These are phyloP conservation scores for Mactromeris polynyma DNA, from an alignment of 2,888 invertebrate species.

Conservation along the genomic window DNA sequence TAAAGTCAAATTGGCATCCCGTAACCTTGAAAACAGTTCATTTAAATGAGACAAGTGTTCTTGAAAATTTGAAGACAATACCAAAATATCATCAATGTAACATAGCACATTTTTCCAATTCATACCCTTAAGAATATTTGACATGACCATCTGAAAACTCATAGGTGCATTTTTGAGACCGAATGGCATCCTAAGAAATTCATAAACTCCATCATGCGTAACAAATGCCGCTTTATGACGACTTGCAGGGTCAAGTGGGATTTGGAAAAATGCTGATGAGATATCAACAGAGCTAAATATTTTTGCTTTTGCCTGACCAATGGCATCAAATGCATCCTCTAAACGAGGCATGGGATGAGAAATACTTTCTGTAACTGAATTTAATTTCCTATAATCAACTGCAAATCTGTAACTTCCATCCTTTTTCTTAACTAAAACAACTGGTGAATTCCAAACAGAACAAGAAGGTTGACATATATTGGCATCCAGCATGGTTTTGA, in stretches of 20 bases:
- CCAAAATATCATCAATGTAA: conserved; percentile 70
- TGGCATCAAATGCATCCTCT: conserved; percentile 63
- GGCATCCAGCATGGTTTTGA: conserved; percentile 48
- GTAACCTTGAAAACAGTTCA: conserved; percentile 59
- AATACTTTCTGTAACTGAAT: conserved; percentile 46
- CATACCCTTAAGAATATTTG: conserved; percentile 53
- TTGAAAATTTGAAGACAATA: conserved; percentile 51
- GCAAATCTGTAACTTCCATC: conserved; percentile 57
- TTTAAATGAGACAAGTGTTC: conserved; percentile 60
- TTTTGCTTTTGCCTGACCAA: conserved; percentile 63
- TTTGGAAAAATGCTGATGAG: conserved; percentile 57
- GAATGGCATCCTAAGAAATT: conserved; percentile 58
- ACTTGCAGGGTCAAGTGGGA: conserved; percentile 52
- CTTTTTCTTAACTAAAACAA: too few species aligned
- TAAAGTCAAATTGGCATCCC: conserved; percentile 57
- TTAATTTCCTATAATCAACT: conserved; percentile 58
- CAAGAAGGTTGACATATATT: conserved; percentile 52
- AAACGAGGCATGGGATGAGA: conserved; percentile 61
- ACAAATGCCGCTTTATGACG: conserved; percentile 64
- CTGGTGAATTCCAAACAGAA: conserved; percentile 6
- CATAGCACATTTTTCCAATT: conserved; percentile 59
- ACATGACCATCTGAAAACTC: conserved; percentile 65
- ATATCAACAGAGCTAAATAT: conserved; percentile 66
- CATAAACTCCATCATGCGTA: conserved; percentile 59
- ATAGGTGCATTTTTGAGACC: conserved; percentile 62